phyloP scores from a whole-genome alignment of 1,140 invertebrate genomes.

The Thalassaphorura encarpata region DNA sequence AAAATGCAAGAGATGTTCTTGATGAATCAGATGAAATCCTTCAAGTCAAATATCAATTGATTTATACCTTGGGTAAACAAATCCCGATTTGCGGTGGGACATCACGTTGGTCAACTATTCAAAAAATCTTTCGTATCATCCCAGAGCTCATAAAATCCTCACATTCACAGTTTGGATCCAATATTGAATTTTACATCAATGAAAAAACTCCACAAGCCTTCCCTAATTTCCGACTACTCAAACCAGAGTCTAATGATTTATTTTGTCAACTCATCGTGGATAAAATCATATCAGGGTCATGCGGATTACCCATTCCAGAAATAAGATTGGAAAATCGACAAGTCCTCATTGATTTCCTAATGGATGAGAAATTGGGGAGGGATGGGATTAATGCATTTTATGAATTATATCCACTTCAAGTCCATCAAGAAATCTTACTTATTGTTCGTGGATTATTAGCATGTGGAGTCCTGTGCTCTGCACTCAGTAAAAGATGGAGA shows the following conservation, averaged over 20 bases:
- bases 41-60: conserved; percentile 27
- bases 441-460: conserved; percentile 25
- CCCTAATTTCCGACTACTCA: conserved; percentile 5
- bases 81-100: conserved; percentile 12
- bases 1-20: conserved; percentile 17
- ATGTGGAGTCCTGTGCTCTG: conserved; percentile 15
- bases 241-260: not conserved
- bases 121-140: conserved; percentile 6
- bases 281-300: conserved; percentile 8
- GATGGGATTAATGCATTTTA: conserved; percentile 1
- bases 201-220: not conserved
- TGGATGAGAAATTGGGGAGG: not conserved
- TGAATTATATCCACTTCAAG: not conserved
- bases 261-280: conserved; percentile 1
- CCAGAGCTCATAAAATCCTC: conserved; percentile 1
- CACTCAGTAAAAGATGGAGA: conserved; percentile 26
- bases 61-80: conserved; percentile 27
- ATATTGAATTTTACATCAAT: conserved; percentile 3
- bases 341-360: conserved; percentile 6
- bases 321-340: not conserved
- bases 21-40: conserved; percentile 30
- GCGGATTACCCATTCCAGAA: conserved; percentile 4
- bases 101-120: conserved; percentile 18
- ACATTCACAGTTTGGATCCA: not conserved
- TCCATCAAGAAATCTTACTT: conserved; percentile 12